Base-by-base conservation (phyloP, 2,113 vertebrate species). In the Calyptomena viridis region DNA sequence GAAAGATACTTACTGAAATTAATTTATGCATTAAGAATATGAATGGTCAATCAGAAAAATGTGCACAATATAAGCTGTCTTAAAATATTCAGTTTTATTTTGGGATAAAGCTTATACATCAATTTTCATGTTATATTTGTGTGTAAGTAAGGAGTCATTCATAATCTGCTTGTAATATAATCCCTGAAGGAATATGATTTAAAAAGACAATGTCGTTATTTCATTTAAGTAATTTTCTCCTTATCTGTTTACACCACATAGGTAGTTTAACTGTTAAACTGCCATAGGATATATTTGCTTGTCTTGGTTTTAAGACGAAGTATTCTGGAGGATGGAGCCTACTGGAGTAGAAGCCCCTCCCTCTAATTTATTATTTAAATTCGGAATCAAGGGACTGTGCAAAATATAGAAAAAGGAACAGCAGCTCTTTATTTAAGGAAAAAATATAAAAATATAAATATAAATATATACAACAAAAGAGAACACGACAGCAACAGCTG, bases 21-120 rank as follows among this genome's bases (percentile, higher is more conserved):
- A 82, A 85, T 94, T 93, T 92, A 93, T 96, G 22, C 11, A 90
- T 95, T 89, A 42, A 87, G 31, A 94, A 87, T 78, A 53, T 53
- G 71, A 96, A 58, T 1, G 58, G 11, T 42, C 85, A 92, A 67
- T 90, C 68, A 90, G 56, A 73, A 95, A 94, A 82, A 76, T n/a
- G 7, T 37, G 40, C 53, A 37, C 37, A 74, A 62, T 56, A 21
- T 55, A 94, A 92, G 21, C 21, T 68, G 47, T n/a, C 73, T 89
- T 80, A 69, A 96, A 92, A 87, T 69, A 75, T 18, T 93, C 2
- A 55, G 53, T 27, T 92, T 75, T 87, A 27, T 59, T 59, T 90
- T 93, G 82, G 46, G 56, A 11, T 46, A 74, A 87, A 85, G 47
- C 19, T 90, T 88, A 71, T 33, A 62, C 47, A 90, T 30, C 4